Evolutionary conservation across 2,113 vertebrate species (phyloP), one percentile per base, ranked within the genome.

Genomic region (Sialia sialis): DNA sequence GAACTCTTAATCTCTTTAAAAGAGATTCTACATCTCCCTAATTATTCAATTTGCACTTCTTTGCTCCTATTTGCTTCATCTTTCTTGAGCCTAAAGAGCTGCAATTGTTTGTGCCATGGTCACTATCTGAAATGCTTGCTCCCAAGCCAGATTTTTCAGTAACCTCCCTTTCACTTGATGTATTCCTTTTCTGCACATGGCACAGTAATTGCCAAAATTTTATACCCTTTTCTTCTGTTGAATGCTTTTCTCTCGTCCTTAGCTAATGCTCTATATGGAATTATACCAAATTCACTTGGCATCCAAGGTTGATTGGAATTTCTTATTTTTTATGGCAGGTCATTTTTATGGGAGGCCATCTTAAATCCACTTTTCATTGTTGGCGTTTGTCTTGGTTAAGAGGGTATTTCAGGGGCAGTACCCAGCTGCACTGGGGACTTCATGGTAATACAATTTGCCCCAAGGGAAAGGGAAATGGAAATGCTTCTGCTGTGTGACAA

Each of bases 391-490:
- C 44, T 69, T 70, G n/a, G 43, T 67, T 78, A 48, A 55, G 60
- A 81, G 69, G 73, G 21, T 75, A 43, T 78, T 81, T 91, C 62
- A 91, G 83, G 74, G 63, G 49, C 58, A 68, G 82, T 41, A 68
- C 82, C 64, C 82, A 95, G 85, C 85, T 96, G 92, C 85, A 66
- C 70, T 73, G 44, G 41, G 41, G 63, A 69, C 27, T 55, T 92
- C 38, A 80, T 74, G 67, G 75, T 77, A 80, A 90, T 88, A 69
- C 10, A 74, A 29, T 80, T 54, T 88, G 85, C 86, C 94, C 79
- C 46, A 49, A 80, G 88, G 92, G 87, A 87, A 84, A 51, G 66
- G 62, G 70, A 90, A 75, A 92, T 92, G 89, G 80, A 75, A 93
- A 86, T 67, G 59, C 54, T 88, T 88, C 72, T 93, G 79, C 79